Base-by-base conservation (phyloP, 2,797 vertebrate genomes). In the Poecilia gillii region DNA sequence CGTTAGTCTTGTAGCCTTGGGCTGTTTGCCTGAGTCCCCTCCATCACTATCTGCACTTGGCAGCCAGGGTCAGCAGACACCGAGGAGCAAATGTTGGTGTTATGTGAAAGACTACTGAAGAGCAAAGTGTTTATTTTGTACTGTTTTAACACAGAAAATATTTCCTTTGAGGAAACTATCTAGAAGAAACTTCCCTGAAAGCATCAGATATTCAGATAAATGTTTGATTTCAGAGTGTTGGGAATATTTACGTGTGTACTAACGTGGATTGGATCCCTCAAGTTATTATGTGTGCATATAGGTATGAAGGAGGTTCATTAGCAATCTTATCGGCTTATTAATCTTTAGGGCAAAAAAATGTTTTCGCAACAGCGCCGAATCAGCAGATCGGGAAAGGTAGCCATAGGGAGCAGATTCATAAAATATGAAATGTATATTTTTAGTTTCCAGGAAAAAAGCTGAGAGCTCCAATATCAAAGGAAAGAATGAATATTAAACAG, bases 291-390 rank as follows among this genome's bases (percentile, higher is more conserved):
- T 91, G 89, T 89, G 89, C 91, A 94, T 86, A 83, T 85, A 85
- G 82, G 83, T 90, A 85, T 88, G 81, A 92, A 90, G 86, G 82
- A 88, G 85, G 86, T 94, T 95, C 94, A 95, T 96, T 96, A 94
- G 81, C 23, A 81, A 90, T 92, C 1, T 43, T 36, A 87, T 90
- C 81, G 55, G 88, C 18, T 82, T 84, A 81, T 82, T 66, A 47
- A 84, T 88, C 93, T 87, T 82, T 1, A 74, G 91, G 93, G 93
- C 84, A 82, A 85, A 85, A 85, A 89, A 41, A 88, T 90, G 88
- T 94, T 93, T 91, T 91, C 72, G 85, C 78, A 70, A 28, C 0
- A 70, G 70, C 71, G 87, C 84, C 81, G 80, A 93, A 83, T 93
- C 91, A 90, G 93, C 92, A 39, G 46, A 87, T 90, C 74, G 62